Evolutionary conservation across 2,888 invertebrate species (phyloP).

Genomic region (Plagodis pulveraria): DNA sequence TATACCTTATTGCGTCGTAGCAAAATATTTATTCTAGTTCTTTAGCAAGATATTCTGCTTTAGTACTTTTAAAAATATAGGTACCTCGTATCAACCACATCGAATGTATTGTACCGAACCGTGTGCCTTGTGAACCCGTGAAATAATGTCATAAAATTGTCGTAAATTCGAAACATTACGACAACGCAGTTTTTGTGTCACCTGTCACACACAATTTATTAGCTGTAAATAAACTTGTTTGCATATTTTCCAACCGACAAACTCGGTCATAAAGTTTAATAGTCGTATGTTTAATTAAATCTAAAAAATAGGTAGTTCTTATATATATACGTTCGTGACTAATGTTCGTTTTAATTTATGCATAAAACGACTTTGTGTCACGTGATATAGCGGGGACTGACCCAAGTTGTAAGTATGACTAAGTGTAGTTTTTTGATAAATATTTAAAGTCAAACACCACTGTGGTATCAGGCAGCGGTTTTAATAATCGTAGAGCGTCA

Average conservation of each 20-base stretch:
- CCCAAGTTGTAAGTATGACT: conserved; percentile 20
- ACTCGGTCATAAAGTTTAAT: conserved; percentile 25
- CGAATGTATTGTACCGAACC: neutral
- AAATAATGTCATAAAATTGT: conserved; percentile 25
- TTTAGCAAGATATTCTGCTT: neutral
- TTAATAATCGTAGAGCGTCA: too few species aligned
- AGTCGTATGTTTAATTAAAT: conserved; percentile 28
- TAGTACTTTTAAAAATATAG: neutral
- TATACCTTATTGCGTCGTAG: too few species aligned
- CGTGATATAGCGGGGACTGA: conserved; percentile 25
- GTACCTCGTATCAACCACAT: neutral
- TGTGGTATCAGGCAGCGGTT: too few species aligned
- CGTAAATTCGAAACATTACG: conserved; percentile 22
- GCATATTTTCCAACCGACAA: conserved; percentile 25
- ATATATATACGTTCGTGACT: conserved; percentile 32
- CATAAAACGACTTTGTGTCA: conserved; percentile 30
- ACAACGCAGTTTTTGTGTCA: conserved; percentile 22
- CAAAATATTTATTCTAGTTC: too few species aligned
- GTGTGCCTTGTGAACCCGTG: conserved; percentile 9
- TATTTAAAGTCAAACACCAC: neutral
- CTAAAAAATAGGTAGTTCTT: conserved; percentile 23
- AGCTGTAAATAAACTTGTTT: conserved; percentile 30
- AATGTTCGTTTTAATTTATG: conserved; percentile 33
- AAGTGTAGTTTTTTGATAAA: conserved; percentile 9
- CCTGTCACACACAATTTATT: conserved; percentile 25